Conservation (phyloP, 2,797 vertebrate species). For the Natrix natrix region DNA sequence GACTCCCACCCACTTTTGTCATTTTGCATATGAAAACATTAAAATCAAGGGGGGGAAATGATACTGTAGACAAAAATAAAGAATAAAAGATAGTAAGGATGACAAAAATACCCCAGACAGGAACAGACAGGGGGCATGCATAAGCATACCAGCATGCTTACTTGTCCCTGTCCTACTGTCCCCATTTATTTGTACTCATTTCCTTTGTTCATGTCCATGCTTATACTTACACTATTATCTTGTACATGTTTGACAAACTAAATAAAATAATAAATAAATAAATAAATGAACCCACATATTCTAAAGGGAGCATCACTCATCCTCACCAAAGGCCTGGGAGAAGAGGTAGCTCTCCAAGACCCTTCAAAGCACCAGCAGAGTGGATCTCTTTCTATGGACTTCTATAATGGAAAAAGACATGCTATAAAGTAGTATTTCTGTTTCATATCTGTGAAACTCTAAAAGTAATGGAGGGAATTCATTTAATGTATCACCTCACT, state of each 20-base stretch:
- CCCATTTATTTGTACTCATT: no score
- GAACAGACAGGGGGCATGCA: neutral
- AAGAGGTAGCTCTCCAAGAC: neutral
- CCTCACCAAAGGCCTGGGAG: neutral
- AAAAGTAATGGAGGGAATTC: slow-evolving; percentile 5
- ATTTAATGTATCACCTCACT: slow-evolving; percentile 26
- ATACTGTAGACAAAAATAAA: neutral
- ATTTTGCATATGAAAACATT: neutral
- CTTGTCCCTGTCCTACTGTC: no score
- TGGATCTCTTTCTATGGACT: neutral
- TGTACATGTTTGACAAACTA: no score
- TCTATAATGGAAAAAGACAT: neutral
- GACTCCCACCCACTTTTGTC: neutral
- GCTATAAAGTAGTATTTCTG: slow-evolving; percentile 4
- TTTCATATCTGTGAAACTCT: slow-evolving; percentile 21
- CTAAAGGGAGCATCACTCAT: neutral
- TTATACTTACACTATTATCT: no score
- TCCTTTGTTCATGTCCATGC: no score
- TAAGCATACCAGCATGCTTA: no score
- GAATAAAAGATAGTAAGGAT: neutral
- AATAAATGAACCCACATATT: neutral
- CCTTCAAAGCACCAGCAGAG: neutral
- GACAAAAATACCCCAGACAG: neutral
- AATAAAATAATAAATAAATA: no score
- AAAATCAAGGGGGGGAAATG: neutral